Percentiles rank a stretch among this genome's conserved stretches.
phyloP scores from a whole-genome alignment of 2,888 invertebrate genomes.

The Stramonita haemastoma region DNA sequence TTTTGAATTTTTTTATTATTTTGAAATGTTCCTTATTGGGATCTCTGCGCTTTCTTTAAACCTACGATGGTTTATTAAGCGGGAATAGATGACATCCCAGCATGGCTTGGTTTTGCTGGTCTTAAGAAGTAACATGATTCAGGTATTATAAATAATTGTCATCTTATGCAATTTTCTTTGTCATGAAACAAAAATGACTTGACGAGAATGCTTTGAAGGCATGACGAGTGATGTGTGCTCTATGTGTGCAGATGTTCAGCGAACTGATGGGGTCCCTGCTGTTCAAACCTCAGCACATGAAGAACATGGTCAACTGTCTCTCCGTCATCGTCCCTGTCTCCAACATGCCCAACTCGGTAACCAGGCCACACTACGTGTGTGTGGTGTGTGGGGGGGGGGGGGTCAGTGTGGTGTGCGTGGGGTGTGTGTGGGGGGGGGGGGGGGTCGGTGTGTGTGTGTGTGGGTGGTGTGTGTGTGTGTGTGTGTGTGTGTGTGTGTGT shows the following conservation, averaged over 20 bases:
- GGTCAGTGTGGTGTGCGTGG: neutral
- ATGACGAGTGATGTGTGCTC: neutral
- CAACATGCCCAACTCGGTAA: conserved; percentile 75
- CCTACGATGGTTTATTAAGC: no score
- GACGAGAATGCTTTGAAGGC: no score
- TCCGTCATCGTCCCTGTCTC: conserved; percentile 73
- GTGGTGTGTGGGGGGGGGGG: neutral
- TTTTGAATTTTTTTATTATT: no score
- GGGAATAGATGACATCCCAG: no score
- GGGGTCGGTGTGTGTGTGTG: neutral
- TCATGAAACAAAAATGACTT: no score
- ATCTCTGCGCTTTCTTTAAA: no score
- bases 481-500: neutral
- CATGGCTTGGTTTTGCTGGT: no score
- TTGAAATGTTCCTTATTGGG: no score
- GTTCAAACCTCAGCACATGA: conserved; percentile 73
- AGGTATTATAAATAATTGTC: no score
- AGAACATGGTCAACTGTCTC: conserved; percentile 73
- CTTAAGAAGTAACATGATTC: no score
- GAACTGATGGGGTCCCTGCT: conserved; percentile 73
- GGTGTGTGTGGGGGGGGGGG: neutral
- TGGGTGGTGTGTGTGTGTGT: neutral
- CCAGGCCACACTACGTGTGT: conserved; percentile 35
- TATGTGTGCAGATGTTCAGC: conserved; percentile 70
- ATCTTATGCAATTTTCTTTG: no score